phyloP scores from a whole-genome alignment of 2,113 vertebrate genomes.

The Pipa parva region DNA sequence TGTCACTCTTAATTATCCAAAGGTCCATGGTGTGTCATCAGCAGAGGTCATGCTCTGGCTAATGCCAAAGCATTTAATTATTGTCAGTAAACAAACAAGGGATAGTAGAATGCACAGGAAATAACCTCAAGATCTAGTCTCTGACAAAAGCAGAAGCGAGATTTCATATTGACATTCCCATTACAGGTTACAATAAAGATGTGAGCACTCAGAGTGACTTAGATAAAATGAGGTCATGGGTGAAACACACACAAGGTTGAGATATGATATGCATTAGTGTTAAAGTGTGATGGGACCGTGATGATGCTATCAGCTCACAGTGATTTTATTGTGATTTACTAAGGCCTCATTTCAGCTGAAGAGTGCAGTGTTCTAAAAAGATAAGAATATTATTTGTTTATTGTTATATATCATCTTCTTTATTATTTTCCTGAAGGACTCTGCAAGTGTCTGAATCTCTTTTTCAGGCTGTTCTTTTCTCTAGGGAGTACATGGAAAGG shows the following conservation, averaged over 20 bases:
- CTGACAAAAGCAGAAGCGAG: slow-evolving; percentile 19
- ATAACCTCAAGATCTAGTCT: slow-evolving; percentile 18
- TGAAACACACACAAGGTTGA: slow-evolving; percentile 26
- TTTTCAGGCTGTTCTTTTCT: too few species aligned
- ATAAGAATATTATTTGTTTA: too few species aligned
- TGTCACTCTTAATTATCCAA: slow-evolving; percentile 22
- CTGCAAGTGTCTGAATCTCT: too few species aligned
- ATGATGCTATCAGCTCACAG: slow-evolving; percentile 10
- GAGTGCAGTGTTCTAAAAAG: too few species aligned
- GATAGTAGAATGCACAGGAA: neutral
- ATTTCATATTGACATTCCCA: slow-evolving; percentile 34
- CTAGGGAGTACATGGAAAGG: too few species aligned
- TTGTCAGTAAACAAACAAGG: slow-evolving; percentile 13
- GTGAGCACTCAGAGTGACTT: slow-evolving; percentile 19
- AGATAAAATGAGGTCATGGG: slow-evolving; percentile 24
- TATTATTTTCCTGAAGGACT: too few species aligned
- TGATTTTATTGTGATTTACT: neutral
- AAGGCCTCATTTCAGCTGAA: too few species aligned
- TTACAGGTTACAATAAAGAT: slow-evolving; percentile 28
- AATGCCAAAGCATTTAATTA: slow-evolving; percentile 30
- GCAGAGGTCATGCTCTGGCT: slow-evolving; percentile 10
- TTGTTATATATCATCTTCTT: too few species aligned
- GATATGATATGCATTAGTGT: slow-evolving; percentile 21
- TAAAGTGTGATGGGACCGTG: slow-evolving; percentile 10
- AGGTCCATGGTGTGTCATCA: neutral